Conservation (phyloP, 2,113 vertebrate genomes). For the Hippolais icterina region DNA sequence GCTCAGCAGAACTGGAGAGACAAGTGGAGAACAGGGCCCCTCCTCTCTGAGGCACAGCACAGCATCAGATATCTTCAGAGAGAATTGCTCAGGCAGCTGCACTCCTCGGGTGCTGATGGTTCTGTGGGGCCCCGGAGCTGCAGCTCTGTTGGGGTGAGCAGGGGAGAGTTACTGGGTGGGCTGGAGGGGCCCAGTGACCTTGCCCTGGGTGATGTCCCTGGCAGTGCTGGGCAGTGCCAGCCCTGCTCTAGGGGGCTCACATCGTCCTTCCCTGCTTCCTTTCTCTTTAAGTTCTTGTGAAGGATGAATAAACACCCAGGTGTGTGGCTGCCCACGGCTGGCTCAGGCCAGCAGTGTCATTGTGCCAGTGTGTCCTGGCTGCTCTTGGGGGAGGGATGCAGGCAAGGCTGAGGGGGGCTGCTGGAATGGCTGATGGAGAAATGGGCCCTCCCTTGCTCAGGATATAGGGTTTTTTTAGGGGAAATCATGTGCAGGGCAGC, state of each 20-base stretch:
- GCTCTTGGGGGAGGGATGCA: neutral
- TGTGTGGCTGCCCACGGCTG: neutral
- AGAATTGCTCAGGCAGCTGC: neutral
- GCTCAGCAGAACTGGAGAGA: neutral
- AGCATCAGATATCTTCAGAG: neutral
- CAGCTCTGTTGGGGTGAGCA: neutral
- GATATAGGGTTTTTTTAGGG: neutral
- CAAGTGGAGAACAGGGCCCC: rapidly evolving
- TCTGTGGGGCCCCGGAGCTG: neutral
- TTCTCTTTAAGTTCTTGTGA: neutral
- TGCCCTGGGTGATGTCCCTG: neutral
- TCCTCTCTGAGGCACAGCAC: neutral
- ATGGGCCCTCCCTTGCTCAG: neutral
- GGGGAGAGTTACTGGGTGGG: neutral
- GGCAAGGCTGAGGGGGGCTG: neutral
- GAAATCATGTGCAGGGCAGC: rapidly evolving
- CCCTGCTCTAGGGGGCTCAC: neutral
- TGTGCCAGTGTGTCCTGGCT: neutral
- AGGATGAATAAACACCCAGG: neutral
- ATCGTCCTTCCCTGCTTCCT: neutral
- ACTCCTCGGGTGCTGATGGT: rapidly evolving
- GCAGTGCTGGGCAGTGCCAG: neutral
- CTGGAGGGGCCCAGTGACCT: neutral
- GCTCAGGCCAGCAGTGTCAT: neutral
- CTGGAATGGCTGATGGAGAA: neutral